Conservation (phyloP, 1,140 invertebrate species). For the Plectus sambesii region DNA sequence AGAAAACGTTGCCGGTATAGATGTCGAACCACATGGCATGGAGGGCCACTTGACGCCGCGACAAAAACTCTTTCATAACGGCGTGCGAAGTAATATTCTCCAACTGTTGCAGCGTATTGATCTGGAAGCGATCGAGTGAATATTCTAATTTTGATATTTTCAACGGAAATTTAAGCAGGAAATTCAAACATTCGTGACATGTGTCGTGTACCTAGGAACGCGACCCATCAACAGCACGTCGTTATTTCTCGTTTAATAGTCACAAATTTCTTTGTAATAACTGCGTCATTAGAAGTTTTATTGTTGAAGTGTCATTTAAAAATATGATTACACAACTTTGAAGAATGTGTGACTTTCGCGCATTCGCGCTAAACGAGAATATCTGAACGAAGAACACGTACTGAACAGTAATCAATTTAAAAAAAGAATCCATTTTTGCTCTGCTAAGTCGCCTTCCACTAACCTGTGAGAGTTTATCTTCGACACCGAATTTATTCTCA, state of each 20-base stretch:
- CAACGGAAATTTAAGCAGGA: neutral
- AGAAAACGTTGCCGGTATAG: slow-evolving; percentile 59
- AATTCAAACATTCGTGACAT: neutral
- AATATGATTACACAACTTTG: neutral
- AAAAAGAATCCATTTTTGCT: too few relatives aligned
- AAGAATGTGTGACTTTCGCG: neutral
- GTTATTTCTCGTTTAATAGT: too few relatives aligned
- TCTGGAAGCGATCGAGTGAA: too few relatives aligned
- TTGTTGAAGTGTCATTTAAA: neutral
- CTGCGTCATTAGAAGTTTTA: neutral
- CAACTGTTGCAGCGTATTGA: slow-evolving; percentile 80
- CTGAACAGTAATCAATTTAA: too few relatives aligned
- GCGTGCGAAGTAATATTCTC: slow-evolving; percentile 84
- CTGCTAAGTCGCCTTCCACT: too few relatives aligned
- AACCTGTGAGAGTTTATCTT: slow-evolving; percentile 86
- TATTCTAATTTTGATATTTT: slow-evolving; percentile 9
- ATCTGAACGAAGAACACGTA: neutral
- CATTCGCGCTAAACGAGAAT: neutral
- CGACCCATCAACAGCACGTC: too few relatives aligned
- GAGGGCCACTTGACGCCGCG: slow-evolving; percentile 65
- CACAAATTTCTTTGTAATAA: neutral
- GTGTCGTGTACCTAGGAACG: neutral
- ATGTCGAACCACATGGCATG: slow-evolving; percentile 92
- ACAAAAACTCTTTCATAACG: slow-evolving; percentile 69
- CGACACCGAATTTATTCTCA: slow-evolving; percentile 70